phyloP scores from a whole-genome alignment of 2,888 invertebrate species.

The Drosophila affinis region DNA sequence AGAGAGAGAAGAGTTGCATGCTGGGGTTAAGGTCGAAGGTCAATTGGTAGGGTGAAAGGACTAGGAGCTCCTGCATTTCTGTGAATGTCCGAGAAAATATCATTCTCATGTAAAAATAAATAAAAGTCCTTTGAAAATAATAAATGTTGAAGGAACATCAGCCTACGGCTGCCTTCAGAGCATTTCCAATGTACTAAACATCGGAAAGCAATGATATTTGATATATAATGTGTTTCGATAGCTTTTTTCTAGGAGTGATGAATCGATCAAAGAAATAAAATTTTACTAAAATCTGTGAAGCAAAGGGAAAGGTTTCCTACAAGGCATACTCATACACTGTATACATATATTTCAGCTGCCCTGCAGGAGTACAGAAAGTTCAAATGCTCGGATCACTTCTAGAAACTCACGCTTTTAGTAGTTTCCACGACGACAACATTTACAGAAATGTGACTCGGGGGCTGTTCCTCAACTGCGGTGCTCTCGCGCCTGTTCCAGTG shows the following conservation, averaged over 20 bases:
- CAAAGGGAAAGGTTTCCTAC: too few relatives aligned
- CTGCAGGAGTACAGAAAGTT: background rate
- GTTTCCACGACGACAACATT: slow-evolving; percentile 74
- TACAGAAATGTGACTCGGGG: slow-evolving; percentile 38
- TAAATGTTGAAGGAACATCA: too few relatives aligned
- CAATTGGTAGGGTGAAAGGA: background rate
- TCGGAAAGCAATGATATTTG: too few relatives aligned
- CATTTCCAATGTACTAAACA: too few relatives aligned
- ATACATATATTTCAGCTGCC: background rate
- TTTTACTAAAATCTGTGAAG: too few relatives aligned
- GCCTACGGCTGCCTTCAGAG: too few relatives aligned
- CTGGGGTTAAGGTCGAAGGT: background rate
- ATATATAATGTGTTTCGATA: too few relatives aligned
- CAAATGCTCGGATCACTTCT: background rate
- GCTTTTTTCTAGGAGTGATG: too few relatives aligned
- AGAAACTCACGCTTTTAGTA: slow-evolving; percentile 68
- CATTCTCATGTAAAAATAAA: too few relatives aligned
- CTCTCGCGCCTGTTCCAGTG: slow-evolving; percentile 89
- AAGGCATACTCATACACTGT: background rate
- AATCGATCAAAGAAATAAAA: too few relatives aligned
- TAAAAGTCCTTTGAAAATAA: too few relatives aligned
- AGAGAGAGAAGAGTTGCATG: background rate
- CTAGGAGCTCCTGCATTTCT: background rate
- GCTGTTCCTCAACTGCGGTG: slow-evolving; percentile 83
- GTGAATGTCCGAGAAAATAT: too few relatives aligned